Base-by-base conservation (phyloP, 2,113 vertebrate species). In the Silurus meridionalis region DNA sequence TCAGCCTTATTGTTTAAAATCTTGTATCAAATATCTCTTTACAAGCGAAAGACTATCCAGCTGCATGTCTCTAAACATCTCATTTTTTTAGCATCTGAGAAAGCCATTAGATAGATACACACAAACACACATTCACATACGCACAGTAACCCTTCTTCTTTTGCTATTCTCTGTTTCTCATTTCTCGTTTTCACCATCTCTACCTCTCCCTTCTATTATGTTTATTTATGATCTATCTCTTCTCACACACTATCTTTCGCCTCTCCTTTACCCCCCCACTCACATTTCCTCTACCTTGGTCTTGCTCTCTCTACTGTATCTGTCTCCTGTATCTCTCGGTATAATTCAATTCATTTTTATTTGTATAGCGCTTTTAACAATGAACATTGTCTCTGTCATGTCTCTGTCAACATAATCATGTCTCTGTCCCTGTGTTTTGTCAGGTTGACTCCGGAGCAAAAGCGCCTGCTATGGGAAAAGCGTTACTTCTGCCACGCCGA, bases 401-500 rank as follows among this genome's bases (percentile, higher is more conserved):
- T n/a, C n/a, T n/a, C n/a, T n/a, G n/a, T n/a, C n/a, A n/a, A 63
- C 7, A 2, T 52, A 5, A 0, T 17, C 75, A 23, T 2, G 15
- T 67, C 14, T 63, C 25, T 46, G 13, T 46, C n/a, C 21, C 3
- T 17, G 14, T 46, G 60, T 23, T 23, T 50, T 48, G 58, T 37
- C 89, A 99, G 98, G 97, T 90, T 99, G 95, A 95, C 94, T 0
- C 93, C 92, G 0, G 94, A 95, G 0, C 96, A 99, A 89, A 95
- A 93, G 91, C 97, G 96, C 61, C 92, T 95, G 77, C 90, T 99
- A 88, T 99, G 97, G 97, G 97, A 99, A 92, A 98, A 97, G 91
- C 96, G 96, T 0, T 96, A 97, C 50, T 97, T 97, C 88, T 98
- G 97, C 91, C 97, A 98, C 83, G 63, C 93, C 0, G 94, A 97